A percentile compares a stretch with the other conserved stretches of the same genome.
Conservation (phyloP, 1,140 invertebrate genomes). For the Meloidogyne floridensis region DNA sequence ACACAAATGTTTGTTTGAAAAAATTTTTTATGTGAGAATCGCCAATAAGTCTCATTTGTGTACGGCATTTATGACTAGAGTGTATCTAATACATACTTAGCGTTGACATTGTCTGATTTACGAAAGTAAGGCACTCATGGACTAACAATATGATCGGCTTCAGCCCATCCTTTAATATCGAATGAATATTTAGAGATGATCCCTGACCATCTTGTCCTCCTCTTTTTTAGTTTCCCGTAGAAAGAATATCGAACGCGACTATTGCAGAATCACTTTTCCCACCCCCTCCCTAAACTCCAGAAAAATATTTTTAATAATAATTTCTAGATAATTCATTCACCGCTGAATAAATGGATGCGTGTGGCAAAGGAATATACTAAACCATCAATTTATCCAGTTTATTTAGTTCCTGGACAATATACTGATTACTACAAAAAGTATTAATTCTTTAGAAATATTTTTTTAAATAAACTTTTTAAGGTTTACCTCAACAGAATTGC, state of each 20-base stretch:
- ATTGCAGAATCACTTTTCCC: background rate
- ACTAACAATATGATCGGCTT: no score
- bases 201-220: no score
- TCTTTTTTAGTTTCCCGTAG: no score
- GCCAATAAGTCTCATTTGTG: no score
- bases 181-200: no score
- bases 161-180: no score
- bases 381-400: slow-evolving; percentile 47
- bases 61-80: no score
- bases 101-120: no score
- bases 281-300: background rate
- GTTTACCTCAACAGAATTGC: slow-evolving; percentile 37
- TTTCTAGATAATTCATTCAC: slow-evolving; percentile 41
- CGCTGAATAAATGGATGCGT: slow-evolving; percentile 36
- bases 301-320: background rate
- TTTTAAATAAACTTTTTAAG: slow-evolving; percentile 29
- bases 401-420: slow-evolving; percentile 46
- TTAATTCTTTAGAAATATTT: background rate
- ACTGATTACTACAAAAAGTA: slow-evolving; percentile 35
- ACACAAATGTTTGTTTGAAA: slow-evolving; percentile 20
- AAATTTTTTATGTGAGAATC: no score
- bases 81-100: no score
- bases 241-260: no score
- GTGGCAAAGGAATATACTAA: slow-evolving; percentile 37
- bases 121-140: no score